phyloP scores from a whole-genome alignment of 64 coral and sea anemone species.

The Stichodactyla helianthus region DNA sequence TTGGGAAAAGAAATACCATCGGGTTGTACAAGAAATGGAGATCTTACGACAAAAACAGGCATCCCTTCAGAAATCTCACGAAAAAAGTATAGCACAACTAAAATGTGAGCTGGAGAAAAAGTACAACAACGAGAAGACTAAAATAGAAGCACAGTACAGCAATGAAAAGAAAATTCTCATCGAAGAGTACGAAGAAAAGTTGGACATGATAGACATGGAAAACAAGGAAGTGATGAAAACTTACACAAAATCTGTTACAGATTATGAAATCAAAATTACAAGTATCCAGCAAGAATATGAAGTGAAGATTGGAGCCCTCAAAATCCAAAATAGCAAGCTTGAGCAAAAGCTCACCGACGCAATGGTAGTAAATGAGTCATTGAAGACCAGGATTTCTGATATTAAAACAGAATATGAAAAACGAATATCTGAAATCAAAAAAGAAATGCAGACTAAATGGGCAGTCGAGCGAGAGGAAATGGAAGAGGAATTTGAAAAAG shows the following conservation, averaged over 20 bases:
- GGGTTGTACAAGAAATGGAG: slow-evolving; percentile 33
- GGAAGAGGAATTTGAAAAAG: slow-evolving; percentile 31
- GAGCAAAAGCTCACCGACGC: slow-evolving; percentile 24
- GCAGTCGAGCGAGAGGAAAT: slow-evolving; percentile 39
- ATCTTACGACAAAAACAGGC: slow-evolving; percentile 29
- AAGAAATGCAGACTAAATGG: slow-evolving; percentile 42
- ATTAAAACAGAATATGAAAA: slow-evolving; percentile 31
- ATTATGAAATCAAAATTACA: slow-evolving; percentile 53
- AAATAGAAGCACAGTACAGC: slow-evolving; percentile 10
- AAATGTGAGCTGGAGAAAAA: slow-evolving; percentile 35
- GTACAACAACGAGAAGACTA: slow-evolving; percentile 32
- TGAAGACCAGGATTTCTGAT: slow-evolving; percentile 4
- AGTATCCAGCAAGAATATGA: slow-evolving; percentile 54
- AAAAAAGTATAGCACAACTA: slow-evolving; percentile 23
- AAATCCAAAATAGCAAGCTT: slow-evolving; percentile 39
- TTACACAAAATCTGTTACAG: slow-evolving; percentile 25
- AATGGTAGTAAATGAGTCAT: background rate
- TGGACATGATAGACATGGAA: slow-evolving; percentile 19
- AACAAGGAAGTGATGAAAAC: slow-evolving; percentile 40
- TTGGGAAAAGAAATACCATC: slow-evolving; percentile 52
- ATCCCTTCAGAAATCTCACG: slow-evolving; percentile 24
- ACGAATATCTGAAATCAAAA: slow-evolving; percentile 20
- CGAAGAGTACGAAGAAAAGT: slow-evolving; percentile 35
- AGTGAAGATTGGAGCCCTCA: slow-evolving; percentile 30
- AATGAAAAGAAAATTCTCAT: slow-evolving; percentile 42